Conservation (phyloP, 2,113 vertebrate species). For the Hydropotes inermis region DNA sequence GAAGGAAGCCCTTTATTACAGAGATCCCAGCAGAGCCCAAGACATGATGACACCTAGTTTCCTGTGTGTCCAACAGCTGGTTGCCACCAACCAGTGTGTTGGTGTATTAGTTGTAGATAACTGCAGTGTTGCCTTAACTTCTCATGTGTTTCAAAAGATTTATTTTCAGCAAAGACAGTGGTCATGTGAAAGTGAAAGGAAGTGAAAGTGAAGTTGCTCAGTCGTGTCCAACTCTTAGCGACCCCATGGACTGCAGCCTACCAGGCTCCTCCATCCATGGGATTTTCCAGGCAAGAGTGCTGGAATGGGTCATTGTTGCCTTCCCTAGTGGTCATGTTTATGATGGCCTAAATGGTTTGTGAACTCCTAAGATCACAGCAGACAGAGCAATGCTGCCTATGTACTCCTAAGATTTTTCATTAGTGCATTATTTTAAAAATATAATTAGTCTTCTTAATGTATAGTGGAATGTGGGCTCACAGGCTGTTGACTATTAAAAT, state of each 20-base stretch:
- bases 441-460: constrained; percentile 83
- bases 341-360: constrained; percentile 40
- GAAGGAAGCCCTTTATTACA: not conserved
- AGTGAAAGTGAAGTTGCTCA: too few species aligned
- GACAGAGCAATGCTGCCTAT: constrained; percentile 57
- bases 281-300: too few species aligned
- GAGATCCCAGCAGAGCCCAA: not conserved
- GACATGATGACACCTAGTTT: rapidly evolving
- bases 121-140: not conserved
- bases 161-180: constrained; percentile 2
- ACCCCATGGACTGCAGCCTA: too few species aligned
- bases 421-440: constrained; percentile 79
- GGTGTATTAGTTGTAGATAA: not conserved
- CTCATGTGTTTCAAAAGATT: not conserved
- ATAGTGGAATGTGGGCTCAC: constrained; percentile 79
- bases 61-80: not conserved
- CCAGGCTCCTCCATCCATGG: too few species aligned
- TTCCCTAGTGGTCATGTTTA: not conserved
- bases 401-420: constrained; percentile 77
- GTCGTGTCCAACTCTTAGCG: too few species aligned
- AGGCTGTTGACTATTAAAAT: constrained; percentile 84
- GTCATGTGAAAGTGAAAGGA: not conserved
- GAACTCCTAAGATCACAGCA: constrained; percentile 38
- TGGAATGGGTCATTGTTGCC: too few species aligned
- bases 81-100: too few species aligned